Conservation (phyloP, 2,113 vertebrate genomes). For the Pantherophis guttatus region DNA sequence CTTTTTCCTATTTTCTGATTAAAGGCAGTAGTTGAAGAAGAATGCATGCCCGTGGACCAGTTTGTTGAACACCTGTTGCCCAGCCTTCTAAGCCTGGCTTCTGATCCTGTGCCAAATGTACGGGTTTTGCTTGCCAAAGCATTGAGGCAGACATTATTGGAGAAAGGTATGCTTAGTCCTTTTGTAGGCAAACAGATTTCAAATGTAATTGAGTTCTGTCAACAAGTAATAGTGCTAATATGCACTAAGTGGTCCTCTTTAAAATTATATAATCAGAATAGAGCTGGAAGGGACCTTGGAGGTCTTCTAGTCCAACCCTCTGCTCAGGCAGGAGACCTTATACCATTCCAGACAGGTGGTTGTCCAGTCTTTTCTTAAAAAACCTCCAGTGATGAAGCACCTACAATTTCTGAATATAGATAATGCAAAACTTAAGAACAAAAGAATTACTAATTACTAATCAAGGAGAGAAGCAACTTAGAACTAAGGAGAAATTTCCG, state of each 20-base stretch:
- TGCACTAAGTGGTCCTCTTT: fast-evolving
- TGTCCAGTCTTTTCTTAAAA: too few species aligned
- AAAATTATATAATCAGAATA: background rate
- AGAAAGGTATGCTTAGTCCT: constrained; percentile 73
- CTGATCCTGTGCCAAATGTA: constrained; percentile 84
- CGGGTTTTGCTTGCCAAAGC: constrained; percentile 85
- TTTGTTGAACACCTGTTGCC: constrained; percentile 83
- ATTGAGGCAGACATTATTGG: constrained; percentile 80
- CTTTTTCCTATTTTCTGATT: background rate
- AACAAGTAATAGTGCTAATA: background rate
- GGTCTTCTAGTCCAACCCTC: too few species aligned
- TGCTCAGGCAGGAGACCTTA: too few species aligned
- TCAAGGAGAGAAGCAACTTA: too few species aligned
- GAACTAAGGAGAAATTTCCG: too few species aligned
- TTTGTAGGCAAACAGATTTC: fast-evolving
- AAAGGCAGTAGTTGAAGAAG: constrained; percentile 80
- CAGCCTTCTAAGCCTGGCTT: constrained; percentile 82
- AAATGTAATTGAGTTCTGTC: fast-evolving
- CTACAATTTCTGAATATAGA: too few species aligned
- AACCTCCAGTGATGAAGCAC: too few species aligned
- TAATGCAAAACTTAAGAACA: background rate
- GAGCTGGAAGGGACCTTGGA: too few species aligned
- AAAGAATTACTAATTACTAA: background rate
- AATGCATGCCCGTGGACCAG: constrained; percentile 82
- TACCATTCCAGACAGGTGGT: too few species aligned